phyloP scores from a whole-genome alignment of 2,888 invertebrate genomes.

The Melipona bicolor region DNA sequence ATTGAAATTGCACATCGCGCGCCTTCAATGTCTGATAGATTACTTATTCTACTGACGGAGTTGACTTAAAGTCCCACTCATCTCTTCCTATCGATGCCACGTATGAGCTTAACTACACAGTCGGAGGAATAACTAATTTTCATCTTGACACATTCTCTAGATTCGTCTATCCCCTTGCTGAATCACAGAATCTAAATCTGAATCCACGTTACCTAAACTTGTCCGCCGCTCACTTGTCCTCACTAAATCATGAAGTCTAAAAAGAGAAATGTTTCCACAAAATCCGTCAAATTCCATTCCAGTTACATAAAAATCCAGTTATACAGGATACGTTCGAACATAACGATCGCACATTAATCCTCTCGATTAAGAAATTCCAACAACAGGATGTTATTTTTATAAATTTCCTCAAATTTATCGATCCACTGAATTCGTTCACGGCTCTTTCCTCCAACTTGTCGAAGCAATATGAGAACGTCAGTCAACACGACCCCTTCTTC shows the following conservation, averaged over 20 bases:
- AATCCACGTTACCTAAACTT: neutral
- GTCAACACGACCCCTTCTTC: neutral
- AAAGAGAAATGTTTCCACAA: neutral
- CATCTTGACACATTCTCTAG: neutral
- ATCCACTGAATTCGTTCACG: neutral
- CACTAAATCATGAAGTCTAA: neutral
- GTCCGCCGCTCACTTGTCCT: neutral
- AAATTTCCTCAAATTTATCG: neutral
- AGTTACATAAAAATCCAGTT: neutral
- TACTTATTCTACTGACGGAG: slow-evolving; percentile 2
- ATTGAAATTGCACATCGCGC: slow-evolving; percentile 10
- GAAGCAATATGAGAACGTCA: slow-evolving; percentile 8
- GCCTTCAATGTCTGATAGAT: neutral
- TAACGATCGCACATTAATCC: neutral
- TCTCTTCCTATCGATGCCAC: neutral
- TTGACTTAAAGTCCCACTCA: neutral
- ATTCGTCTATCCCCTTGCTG: neutral
- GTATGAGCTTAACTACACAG: neutral
- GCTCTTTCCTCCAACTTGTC: neutral
- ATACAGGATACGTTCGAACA: neutral
- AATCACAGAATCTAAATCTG: neutral
- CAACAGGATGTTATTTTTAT: too few relatives aligned
- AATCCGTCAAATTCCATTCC: neutral
- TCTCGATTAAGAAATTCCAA: neutral
- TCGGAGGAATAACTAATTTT: neutral